Conservation (phyloP, 2,888 invertebrate genomes). For the Xiphydria camelus region DNA sequence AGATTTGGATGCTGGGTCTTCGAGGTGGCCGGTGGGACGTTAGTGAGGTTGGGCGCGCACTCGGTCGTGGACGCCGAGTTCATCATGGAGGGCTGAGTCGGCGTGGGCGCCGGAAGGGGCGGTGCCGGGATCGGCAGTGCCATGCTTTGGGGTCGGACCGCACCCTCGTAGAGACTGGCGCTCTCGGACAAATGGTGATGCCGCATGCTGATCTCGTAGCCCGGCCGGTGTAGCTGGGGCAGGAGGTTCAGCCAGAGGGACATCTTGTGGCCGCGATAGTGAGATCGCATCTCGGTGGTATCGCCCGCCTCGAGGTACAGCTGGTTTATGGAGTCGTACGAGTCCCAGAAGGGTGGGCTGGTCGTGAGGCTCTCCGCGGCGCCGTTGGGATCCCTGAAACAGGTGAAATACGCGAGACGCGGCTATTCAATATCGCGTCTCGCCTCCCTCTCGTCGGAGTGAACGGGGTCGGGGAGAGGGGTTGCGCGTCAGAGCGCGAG, state of each 20-base stretch:
- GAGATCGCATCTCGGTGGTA: slow-evolving; percentile 76
- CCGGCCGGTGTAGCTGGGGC: slow-evolving; percentile 86
- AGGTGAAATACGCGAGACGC: too few species aligned
- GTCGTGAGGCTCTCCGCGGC: slow-evolving; percentile 53
- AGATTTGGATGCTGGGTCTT: slow-evolving; percentile 47
- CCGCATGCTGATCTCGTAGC: slow-evolving; percentile 82
- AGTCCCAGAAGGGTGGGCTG: slow-evolving; percentile 82
- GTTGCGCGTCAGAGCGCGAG: too few species aligned
- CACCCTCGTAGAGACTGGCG: slow-evolving; percentile 63
- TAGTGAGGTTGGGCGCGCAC: slow-evolving; percentile 70
- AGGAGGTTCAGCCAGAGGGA: slow-evolving; percentile 90
- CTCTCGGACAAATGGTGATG: slow-evolving; percentile 83
- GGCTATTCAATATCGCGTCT: too few species aligned
- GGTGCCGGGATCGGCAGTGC: slow-evolving; percentile 65
- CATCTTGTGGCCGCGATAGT: slow-evolving; percentile 93
- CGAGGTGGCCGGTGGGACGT: slow-evolving; percentile 33
- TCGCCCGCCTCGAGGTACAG: slow-evolving; percentile 72
- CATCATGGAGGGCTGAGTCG: slow-evolving; percentile 57
- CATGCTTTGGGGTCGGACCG: slow-evolving; percentile 75
- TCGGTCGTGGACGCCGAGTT: slow-evolving; percentile 67
- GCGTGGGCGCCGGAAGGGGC: slow-evolving; percentile 59
- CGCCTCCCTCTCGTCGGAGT: too few species aligned
- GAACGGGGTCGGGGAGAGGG: too few species aligned
- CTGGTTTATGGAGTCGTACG: slow-evolving; percentile 88
- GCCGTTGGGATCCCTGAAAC: slow-evolving; percentile 71